Percentiles rank a stretch among this genome's conserved stretches.
Evolutionary conservation across 2,888 invertebrate species (phyloP).

Genomic region (Sceliomorpha sp.): DNA sequence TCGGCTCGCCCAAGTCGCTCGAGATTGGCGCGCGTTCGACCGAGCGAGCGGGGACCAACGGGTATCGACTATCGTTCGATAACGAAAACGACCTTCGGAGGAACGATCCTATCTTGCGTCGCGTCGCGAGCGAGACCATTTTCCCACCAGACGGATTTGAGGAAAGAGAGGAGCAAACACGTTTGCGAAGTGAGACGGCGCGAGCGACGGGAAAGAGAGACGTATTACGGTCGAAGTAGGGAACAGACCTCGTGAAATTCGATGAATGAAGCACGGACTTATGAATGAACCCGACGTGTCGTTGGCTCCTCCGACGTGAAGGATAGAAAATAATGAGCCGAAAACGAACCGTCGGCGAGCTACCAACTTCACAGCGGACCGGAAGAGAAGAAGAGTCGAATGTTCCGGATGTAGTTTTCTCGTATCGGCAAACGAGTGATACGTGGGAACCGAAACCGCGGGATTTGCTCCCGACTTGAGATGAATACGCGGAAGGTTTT

Average conservation of each 20-base stretch:
- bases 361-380: conserved; percentile 10
- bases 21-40: no score
- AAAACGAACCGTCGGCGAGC: neutral
- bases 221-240: conserved; percentile 1
- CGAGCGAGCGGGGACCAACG: no score
- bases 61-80: no score
- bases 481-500: no score
- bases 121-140: no score
- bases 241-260: conserved; percentile 31
- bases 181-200: conserved; percentile 18
- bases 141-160: no score
- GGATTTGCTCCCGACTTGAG: no score
- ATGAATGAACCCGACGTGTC: conserved; percentile 48
- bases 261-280: conserved; percentile 40
- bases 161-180: conserved; percentile 21
- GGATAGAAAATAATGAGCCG: neutral
- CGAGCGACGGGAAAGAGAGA: conserved; percentile 23
- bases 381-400: conserved; percentile 39
- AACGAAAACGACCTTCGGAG: no score
- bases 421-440: conserved; percentile 18
- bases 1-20: no score
- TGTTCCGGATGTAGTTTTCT: conserved; percentile 19
- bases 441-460: no score
- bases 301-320: conserved; percentile 14
- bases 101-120: no score